Conservation (phyloP, 2,797 vertebrate species). For the Rhinophrynus dorsalis region DNA sequence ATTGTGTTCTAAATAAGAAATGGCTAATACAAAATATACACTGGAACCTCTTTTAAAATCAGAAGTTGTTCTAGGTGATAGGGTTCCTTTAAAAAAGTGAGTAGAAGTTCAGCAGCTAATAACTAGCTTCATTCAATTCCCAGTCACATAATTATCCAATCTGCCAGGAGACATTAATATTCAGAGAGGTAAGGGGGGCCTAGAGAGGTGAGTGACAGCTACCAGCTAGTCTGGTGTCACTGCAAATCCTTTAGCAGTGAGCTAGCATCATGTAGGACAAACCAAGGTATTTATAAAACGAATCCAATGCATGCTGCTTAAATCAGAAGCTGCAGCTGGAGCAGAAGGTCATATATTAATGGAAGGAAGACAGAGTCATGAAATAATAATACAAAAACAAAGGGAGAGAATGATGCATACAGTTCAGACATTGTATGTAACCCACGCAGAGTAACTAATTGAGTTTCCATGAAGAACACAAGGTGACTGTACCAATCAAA, state of each 20-base stretch:
- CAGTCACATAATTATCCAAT: conserved; percentile 73
- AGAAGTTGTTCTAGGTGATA: no score
- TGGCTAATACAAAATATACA: no score
- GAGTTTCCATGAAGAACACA: neutral
- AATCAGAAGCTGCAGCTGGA: neutral
- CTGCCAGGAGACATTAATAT: conserved; percentile 68
- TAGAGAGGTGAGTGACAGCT: conserved; percentile 42
- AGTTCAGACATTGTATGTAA: neutral
- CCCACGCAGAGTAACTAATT: neutral
- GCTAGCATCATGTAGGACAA: conserved; percentile 40
- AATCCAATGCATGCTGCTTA: conserved; percentile 12
- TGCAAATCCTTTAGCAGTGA: conserved; percentile 35
- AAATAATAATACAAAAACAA: conserved; percentile 18
- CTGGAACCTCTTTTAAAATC: no score
- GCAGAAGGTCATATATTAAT: conserved; percentile 22
- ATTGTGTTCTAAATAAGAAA: no score
- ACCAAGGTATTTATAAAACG: conserved; percentile 20
- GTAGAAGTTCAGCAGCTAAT: conserved; percentile 61
- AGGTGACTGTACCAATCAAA: neutral
- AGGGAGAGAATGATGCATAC: neutral
- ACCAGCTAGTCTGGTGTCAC: conserved; percentile 31
- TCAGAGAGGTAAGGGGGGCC: conserved; percentile 59
- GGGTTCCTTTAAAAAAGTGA: conserved; percentile 56
- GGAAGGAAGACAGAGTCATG: conserved; percentile 9
- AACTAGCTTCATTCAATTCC: conserved; percentile 72